phyloP scores from a whole-genome alignment of 2,888 invertebrate genomes.

The Hypsopygia costalis region DNA sequence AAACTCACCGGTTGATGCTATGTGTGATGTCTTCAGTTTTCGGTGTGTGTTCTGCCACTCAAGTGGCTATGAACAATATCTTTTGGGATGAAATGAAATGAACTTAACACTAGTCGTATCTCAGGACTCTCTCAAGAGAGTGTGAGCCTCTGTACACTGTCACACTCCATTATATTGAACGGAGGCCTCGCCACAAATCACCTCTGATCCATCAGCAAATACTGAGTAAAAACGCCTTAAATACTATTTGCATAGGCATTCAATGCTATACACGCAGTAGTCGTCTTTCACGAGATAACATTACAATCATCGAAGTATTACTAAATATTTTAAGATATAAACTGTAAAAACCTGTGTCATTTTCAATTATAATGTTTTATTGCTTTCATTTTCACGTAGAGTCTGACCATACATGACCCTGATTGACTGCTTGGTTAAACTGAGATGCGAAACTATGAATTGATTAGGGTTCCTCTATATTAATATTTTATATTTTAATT shows the following conservation, averaged over 20 bases:
- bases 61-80: constrained; percentile 67
- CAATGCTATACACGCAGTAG: constrained; percentile 27
- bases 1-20: constrained; percentile 57
- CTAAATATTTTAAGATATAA: neutral
- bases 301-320: neutral
- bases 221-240: constrained; percentile 61
- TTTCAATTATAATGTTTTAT: no score
- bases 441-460: no score
- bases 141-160: constrained; percentile 38
- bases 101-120: constrained; percentile 59
- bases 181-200: constrained; percentile 51
- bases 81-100: constrained; percentile 42
- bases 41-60: constrained; percentile 64
- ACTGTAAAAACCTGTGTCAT: no score
- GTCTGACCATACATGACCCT: no score
- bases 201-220: constrained; percentile 60
- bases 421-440: no score
- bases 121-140: constrained; percentile 63
- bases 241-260: constrained; percentile 64
- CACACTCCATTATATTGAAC: constrained; percentile 52
- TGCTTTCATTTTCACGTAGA: no score
- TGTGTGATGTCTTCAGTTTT: constrained; percentile 44
- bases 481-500: no score
- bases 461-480: no score
- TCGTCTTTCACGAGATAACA: constrained; percentile 9